A percentile compares a stretch with the other conserved stretches of the same genome.
Evolutionary conservation across 2,113 vertebrate genomes (phyloP).

Genomic region (Boleophthalmus pectinirostris): DNA sequence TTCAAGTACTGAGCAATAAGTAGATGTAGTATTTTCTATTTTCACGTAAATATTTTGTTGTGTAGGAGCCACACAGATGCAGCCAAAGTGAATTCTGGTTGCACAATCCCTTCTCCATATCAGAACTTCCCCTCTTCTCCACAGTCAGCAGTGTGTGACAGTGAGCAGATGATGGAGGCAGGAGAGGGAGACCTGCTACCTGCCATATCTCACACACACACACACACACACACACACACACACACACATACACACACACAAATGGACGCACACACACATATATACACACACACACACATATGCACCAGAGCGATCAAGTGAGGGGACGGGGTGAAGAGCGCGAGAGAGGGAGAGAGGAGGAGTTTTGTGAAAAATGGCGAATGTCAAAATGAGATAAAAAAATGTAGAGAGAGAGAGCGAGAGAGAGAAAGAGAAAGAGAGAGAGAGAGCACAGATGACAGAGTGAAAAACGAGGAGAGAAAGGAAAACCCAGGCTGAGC

Average conservation of each 20-base stretch:
- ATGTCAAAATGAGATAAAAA: slow-evolving; percentile 76
- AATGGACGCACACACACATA: slow-evolving; percentile 10
- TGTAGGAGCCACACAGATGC: neutral
- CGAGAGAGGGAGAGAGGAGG: slow-evolving; percentile 36
- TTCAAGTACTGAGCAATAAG: no score
- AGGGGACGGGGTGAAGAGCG: slow-evolving; percentile 19
- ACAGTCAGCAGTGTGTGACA: slow-evolving; percentile 57
- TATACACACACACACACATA: slow-evolving; percentile 33
- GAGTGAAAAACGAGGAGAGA: slow-evolving; percentile 73
- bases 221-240: slow-evolving; percentile 30
- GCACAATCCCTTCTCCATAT: neutral
- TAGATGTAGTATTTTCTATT: no score
- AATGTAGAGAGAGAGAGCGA: slow-evolving; percentile 47
- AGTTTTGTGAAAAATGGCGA: slow-evolving; percentile 77
- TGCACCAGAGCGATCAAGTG: slow-evolving; percentile 26
- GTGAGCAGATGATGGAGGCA: slow-evolving; percentile 45
- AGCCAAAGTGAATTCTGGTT: neutral
- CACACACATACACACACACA: slow-evolving; percentile 12
- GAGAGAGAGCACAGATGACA: slow-evolving; percentile 74
- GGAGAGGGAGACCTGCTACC: slow-evolving; percentile 62
- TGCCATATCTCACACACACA: slow-evolving; percentile 54
- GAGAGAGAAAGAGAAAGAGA: slow-evolving; percentile 53
- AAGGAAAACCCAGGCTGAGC: slow-evolving; percentile 73
- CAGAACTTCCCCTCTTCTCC: slow-evolving; percentile 50
- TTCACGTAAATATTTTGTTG: no score